A percentile compares a stretch with the other conserved stretches of the same genome.
Conservation (phyloP, 2,888 invertebrate genomes). For the Aleiodes testaceus region DNA sequence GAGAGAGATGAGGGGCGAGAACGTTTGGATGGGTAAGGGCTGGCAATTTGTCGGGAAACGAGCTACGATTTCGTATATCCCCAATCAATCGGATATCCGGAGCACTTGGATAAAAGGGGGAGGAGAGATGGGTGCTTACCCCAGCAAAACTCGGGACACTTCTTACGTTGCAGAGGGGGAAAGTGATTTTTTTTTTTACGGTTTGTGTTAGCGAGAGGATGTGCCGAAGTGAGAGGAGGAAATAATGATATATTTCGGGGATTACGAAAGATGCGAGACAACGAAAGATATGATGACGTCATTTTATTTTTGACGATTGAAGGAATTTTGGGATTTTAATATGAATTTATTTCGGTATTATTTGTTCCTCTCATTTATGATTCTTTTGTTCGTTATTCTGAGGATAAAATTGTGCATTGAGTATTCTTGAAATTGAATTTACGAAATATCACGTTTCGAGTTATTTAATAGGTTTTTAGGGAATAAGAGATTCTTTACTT, state of each 20-base stretch:
- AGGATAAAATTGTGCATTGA: too few species aligned
- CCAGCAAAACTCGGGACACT: constrained; percentile 37
- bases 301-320: not conserved
- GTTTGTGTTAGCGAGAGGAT: not conserved
- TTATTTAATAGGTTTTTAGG: too few species aligned
- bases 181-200: not conserved
- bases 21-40: constrained; percentile 17
- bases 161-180: not conserved
- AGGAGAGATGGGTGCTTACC: constrained; percentile 38
- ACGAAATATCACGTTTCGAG: too few species aligned
- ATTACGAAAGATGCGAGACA: not conserved
- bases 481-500: too few species aligned
- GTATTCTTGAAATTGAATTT: too few species aligned
- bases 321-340: too few species aligned
- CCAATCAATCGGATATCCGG: constrained; percentile 53
- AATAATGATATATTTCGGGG: constrained; percentile 3
- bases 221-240: constrained; percentile 29
- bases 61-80: constrained; percentile 48
- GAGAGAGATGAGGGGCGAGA: not conserved
- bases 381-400: too few species aligned
- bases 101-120: constrained; percentile 43
- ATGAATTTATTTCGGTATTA: too few species aligned
- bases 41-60: constrained; percentile 50
- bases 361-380: too few species aligned
- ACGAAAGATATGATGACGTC: constrained; percentile 11